Evolutionary conservation across 2,888 invertebrate genomes (phyloP).

Genomic region (Conomelus anceps): DNA sequence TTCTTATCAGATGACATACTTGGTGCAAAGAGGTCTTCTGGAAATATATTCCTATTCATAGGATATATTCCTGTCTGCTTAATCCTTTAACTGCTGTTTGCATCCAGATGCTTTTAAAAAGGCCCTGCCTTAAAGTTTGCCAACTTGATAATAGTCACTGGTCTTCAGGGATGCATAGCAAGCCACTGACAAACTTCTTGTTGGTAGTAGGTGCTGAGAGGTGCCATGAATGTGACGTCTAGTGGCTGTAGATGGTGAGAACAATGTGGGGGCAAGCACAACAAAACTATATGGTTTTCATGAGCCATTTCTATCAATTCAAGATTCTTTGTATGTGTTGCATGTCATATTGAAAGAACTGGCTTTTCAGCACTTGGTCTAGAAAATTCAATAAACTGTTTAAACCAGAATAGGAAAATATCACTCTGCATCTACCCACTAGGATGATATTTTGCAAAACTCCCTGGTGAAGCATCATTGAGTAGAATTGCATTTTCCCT

Average conservation of each 20-base stretch:
- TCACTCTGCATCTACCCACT: conserved; percentile 31
- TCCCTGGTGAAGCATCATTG: conserved; percentile 29
- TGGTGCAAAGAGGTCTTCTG: conserved; percentile 36
- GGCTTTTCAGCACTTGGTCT: conserved; percentile 31
- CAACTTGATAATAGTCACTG: conserved; percentile 34
- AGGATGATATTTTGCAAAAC: conserved; percentile 24
- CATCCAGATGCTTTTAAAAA: too few relatives aligned
- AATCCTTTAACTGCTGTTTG: conserved; percentile 36
- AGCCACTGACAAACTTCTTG: conserved; percentile 32
- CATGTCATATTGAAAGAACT: conserved; percentile 38
- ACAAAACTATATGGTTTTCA: conserved; percentile 33
- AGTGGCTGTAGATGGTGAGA: conserved; percentile 25
- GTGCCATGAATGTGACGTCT: conserved; percentile 33
- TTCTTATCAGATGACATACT: conserved; percentile 26
- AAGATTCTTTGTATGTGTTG: conserved; percentile 37
- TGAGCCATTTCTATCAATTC: conserved; percentile 33
- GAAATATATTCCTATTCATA: conserved; percentile 35
- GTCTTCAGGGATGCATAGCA: conserved; percentile 33
- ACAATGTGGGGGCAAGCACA: conserved; percentile 32
- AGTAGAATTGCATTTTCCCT: conserved; percentile 25
- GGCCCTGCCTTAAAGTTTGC: too few relatives aligned
- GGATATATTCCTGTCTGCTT: conserved; percentile 37
- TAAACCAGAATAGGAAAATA: conserved; percentile 28
- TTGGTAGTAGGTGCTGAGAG: conserved; percentile 33
- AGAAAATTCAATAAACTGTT: conserved; percentile 26